A percentile compares a stretch with the other conserved stretches of the same genome.
Conservation (phyloP, 2,888 invertebrate genomes). For the Gonocerus acuteangulatus region DNA sequence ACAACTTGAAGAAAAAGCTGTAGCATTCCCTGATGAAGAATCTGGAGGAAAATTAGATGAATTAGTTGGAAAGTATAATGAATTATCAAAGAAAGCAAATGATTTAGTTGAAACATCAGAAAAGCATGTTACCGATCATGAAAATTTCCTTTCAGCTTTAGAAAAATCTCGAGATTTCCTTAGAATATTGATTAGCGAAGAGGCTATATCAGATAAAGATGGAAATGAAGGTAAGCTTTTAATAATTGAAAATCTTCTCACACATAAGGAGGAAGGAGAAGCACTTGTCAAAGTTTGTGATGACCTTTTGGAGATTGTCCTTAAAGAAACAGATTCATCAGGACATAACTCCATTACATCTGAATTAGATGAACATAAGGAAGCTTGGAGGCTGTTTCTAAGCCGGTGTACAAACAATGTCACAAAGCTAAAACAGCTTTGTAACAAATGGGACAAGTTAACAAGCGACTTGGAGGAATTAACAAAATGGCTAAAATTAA, state of each 20-base stretch:
- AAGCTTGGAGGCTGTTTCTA: conserved; percentile 68
- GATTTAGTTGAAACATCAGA: conserved; percentile 60
- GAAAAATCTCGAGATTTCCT: conserved; percentile 79
- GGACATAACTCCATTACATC: conserved; percentile 68
- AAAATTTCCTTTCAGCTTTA: conserved; percentile 69
- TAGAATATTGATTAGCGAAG: conserved; percentile 68
- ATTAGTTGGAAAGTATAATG: conserved; percentile 64
- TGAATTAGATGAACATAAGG: conserved; percentile 65
- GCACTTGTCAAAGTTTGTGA: conserved; percentile 61
- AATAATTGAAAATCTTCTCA: conserved; percentile 65
- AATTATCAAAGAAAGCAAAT: conserved; percentile 58
- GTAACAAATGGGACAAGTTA: conserved; percentile 73
- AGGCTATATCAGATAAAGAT: conserved; percentile 69
- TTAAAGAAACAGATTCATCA: conserved; percentile 66
- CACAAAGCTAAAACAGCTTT: conserved; percentile 63
- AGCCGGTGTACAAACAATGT: conserved; percentile 61
- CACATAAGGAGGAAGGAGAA: conserved; percentile 66
- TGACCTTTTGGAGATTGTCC: conserved; percentile 60
- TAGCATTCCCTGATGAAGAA: conserved; percentile 69
- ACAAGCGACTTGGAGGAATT: conserved; percentile 68
- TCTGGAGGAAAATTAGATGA: conserved; percentile 64
- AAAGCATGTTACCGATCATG: conserved; percentile 70
- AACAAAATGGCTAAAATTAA: conserved; percentile 75
- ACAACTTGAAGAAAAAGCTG: conserved; percentile 74
- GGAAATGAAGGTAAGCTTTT: conserved; percentile 66